A percentile compares a stretch with the other conserved stretches of the same genome.
Conservation (phyloP, 2,113 vertebrate genomes). For the Upupa epops region DNA sequence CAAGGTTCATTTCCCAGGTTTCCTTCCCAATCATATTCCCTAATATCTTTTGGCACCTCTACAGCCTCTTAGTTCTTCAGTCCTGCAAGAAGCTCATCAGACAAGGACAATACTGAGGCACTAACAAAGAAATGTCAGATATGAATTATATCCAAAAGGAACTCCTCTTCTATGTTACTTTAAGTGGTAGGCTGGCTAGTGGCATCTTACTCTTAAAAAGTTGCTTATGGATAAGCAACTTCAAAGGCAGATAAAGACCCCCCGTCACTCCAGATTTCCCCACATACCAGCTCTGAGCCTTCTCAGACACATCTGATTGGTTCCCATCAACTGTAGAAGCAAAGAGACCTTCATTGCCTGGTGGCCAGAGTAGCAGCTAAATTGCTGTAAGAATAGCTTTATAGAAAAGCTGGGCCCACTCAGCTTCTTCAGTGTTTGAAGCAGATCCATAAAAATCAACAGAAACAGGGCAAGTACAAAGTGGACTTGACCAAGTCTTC, state of each 20-base stretch:
- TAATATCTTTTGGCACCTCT: conserved; percentile 58
- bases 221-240: not conserved
- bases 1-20: conserved; percentile 64
- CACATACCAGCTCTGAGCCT: not conserved
- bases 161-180: not conserved
- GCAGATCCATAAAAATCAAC: not conserved
- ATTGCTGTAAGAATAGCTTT: not conserved
- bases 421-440: not conserved
- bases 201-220: not conserved
- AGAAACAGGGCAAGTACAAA: not conserved
- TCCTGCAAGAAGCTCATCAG: conserved; percentile 42
- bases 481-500: not conserved
- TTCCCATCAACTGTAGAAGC: not conserved
- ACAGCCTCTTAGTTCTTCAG: conserved; percentile 41
- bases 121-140: conserved; percentile 34
- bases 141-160: not conserved
- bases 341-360: not conserved
- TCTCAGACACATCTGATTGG: not conserved
- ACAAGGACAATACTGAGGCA: conserved; percentile 44
- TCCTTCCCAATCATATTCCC: conserved; percentile 65
- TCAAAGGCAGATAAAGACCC: not conserved
- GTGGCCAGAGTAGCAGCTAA: not conserved
- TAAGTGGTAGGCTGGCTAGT: not conserved
- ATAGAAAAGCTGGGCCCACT: not conserved
- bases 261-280: not conserved